Evolutionary conservation across 2,113 vertebrate genomes (phyloP).

Genomic region (Zapus hudsonius): DNA sequence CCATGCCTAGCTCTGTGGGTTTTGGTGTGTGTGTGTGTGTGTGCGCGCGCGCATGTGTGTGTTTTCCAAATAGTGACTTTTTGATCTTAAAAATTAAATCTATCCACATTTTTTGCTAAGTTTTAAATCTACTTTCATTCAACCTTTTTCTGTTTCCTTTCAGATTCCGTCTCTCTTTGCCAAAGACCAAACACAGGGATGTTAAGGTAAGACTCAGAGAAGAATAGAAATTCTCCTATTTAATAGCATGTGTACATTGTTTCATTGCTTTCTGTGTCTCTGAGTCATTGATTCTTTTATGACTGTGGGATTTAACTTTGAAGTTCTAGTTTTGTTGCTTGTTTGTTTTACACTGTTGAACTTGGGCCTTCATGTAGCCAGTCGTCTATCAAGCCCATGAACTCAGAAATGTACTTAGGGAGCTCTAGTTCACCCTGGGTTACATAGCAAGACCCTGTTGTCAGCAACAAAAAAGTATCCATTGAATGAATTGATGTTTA

Average conservation of each 20-base stretch:
- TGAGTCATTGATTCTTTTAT: not conserved
- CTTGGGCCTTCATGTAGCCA: not conserved
- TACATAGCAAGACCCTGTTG: not conserved
- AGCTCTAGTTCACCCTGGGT: not conserved
- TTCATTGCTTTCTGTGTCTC: not conserved
- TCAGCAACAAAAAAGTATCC: not conserved
- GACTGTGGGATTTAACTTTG: slow-evolving; percentile 29
- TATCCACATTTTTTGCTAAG: not conserved
- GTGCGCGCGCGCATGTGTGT: not conserved
- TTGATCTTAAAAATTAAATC: not conserved
- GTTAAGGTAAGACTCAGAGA: slow-evolving; percentile 66
- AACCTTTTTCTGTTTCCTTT: slow-evolving; percentile 61
- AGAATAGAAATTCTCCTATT: not conserved
- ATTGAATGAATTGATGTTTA: not conserved
- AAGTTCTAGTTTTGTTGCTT: not conserved
- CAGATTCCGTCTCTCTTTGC: slow-evolving; percentile 78
- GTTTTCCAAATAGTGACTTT: not conserved
- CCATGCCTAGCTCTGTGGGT: not conserved
- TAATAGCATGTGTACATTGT: not conserved
- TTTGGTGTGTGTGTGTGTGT: not conserved
- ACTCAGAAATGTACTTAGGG: not conserved
- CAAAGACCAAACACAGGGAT: slow-evolving; percentile 58
- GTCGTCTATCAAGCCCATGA: not conserved
- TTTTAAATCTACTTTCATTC: slow-evolving; percentile 37
- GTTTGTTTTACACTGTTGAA: not conserved